Base-by-base conservation (phyloP, 2,797 vertebrate genomes). In the Galaxias olidus region DNA sequence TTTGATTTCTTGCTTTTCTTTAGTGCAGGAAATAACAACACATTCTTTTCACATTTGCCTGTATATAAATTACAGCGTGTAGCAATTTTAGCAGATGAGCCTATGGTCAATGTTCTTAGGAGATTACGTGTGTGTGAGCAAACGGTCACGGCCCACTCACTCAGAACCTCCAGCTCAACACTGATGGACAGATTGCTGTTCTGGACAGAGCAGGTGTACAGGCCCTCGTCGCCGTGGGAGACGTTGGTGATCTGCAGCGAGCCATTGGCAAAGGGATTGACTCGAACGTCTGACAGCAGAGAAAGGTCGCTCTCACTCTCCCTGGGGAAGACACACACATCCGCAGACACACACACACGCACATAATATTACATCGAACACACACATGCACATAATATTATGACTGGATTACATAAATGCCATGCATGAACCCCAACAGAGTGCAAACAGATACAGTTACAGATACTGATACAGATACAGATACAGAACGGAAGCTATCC, bases 171-270 rank as follows among this genome's bases (percentile, higher is more conserved):
- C 20, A 98, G 88, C 59, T 85, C 80, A 0, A 93, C 93, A 0
- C 52, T 86, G 74, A 96, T 86, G 61, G 89, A 90, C 75, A 91
- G 66, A 68, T 91, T 92, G 80, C 78, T 86, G 71, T 92, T 84
- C 47, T 80, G 77, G 10, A 95, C 90, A 10, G 84, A 86, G 83
- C 95, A 98, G 65, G 80, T 90, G 85, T 94, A 97, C 56, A 72
- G 48, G 17, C 93, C 93, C 0, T 86, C 81, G 17, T 97, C 95
- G 0, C 87, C 78, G 13, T 76, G 87, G 45, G 84, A 89, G 59
- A 92, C 84, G n/a, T 92, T 90, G 11, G 68, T 65, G 70, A 96
- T 94, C 75, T 91, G 86, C 14, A 98, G 87, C 14, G 80, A 88
- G 7, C 96, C 95, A 0, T 89, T 94, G 72, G 87, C 81, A 49